Conservation (phyloP, 2,797 vertebrate species). For the Delichon dasypus region DNA sequence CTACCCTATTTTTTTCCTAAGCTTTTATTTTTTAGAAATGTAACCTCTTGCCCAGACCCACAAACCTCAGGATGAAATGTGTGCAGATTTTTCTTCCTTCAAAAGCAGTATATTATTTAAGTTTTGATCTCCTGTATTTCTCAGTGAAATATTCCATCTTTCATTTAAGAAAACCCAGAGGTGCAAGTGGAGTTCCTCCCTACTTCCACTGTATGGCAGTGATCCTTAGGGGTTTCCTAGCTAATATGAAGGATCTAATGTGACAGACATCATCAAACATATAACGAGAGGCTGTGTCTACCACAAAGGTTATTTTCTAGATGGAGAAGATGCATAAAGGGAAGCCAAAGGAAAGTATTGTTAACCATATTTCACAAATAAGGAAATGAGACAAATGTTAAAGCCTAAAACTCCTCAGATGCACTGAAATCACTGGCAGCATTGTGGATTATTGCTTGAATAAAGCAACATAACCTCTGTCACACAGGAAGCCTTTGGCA, state of each 20-base stretch:
- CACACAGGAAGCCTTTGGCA: background rate
- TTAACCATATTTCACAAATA: background rate
- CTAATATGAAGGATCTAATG: background rate
- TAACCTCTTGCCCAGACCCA: background rate
- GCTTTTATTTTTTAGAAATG: background rate
- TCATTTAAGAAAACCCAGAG: background rate
- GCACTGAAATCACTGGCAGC: background rate
- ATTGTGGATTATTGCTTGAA: background rate
- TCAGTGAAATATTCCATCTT: conserved; percentile 1
- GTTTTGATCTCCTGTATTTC: background rate
- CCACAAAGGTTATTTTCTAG: background rate
- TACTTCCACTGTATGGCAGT: background rate
- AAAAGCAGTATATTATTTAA: background rate
- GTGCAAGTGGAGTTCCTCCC: background rate
- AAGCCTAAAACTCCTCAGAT: background rate
- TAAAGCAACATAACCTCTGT: background rate
- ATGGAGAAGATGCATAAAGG: background rate
- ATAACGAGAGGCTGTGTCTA: background rate
- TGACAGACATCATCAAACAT: background rate
- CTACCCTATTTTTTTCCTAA: background rate
- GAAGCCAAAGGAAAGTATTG: background rate
- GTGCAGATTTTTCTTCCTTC: background rate
- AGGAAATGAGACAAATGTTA: background rate
- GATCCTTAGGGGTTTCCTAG: background rate
- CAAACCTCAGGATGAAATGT: background rate